These are phyloP conservation scores for Drosophila tani DNA, from an alignment of 1,140 invertebrate genomes.

Conservation along the genomic window DNA sequence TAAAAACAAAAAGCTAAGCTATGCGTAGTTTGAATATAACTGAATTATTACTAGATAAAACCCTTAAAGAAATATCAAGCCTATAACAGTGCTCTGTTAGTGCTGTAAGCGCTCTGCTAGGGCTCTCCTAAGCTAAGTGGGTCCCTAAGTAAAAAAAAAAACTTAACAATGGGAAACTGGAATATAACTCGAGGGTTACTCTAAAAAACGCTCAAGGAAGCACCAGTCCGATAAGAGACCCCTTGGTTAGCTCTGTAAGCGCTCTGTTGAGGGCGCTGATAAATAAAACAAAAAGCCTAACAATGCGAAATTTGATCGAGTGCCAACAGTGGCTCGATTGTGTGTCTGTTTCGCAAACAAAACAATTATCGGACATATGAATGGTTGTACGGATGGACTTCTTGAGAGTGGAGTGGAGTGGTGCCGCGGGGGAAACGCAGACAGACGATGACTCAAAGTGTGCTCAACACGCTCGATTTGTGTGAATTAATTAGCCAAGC, in stretches of 20 bases:
- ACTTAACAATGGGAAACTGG: background rate
- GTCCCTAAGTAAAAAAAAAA: too few species aligned
- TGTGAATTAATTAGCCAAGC: constrained; percentile 42
- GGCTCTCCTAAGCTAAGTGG: background rate
- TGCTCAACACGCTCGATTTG: constrained; percentile 4
- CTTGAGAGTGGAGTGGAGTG: constrained; percentile 10
- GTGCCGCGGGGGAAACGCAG: constrained; percentile 22
- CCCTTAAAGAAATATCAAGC: background rate
- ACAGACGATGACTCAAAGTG: constrained; percentile 33
- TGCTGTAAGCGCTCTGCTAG: too few species aligned
- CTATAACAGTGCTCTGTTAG: constrained; percentile 1
- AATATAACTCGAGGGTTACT: background rate
- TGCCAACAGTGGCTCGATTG: constrained; percentile 36
- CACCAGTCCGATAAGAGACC: background rate
- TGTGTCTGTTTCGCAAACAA: constrained; percentile 26
- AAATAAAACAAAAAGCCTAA: constrained; percentile 17
- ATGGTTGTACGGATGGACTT: constrained; percentile 31
- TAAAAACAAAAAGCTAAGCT: constrained; percentile 1
- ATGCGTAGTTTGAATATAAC: constrained; percentile 12
- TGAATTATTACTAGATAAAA: background rate
- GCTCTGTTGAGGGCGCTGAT: background rate
- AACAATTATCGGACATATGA: constrained; percentile 43
- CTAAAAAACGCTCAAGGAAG: background rate
- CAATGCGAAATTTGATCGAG: constrained; percentile 41
- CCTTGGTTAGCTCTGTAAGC: background rate